Percentiles rank a stretch among this genome's conserved stretches.
These are phyloP conservation scores for Pseudochaenichthys georgianus DNA, from an alignment of 2,797 vertebrate species.

Conservation along the genomic window DNA sequence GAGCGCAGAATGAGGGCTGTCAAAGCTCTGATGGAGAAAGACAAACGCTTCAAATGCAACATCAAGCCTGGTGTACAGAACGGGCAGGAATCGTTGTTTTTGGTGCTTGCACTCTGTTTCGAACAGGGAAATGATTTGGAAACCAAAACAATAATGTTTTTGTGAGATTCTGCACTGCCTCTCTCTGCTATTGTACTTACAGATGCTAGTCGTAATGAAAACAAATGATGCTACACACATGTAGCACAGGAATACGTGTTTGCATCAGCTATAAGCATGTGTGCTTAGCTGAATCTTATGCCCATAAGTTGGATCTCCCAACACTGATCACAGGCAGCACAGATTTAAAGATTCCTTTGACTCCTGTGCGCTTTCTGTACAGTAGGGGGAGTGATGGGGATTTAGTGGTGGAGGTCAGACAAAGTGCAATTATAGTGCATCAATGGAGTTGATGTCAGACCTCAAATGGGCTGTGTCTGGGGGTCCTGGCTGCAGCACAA, in stretches of 20 bases:
- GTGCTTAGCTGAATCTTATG: conserved; percentile 6
- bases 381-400: conserved; percentile 65
- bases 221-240: conserved; percentile 25
- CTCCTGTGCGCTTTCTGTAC: conserved; percentile 56
- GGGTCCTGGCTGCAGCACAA: conserved; percentile 34
- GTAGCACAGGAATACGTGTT: conserved; percentile 19
- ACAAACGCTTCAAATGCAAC: conserved; percentile 61
- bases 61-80: conserved; percentile 46
- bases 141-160: conserved; percentile 56
- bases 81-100: conserved; percentile 56
- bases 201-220: conserved; percentile 44
- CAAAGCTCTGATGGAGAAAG: conserved; percentile 71
- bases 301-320: conserved; percentile 21
- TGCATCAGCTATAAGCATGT: conserved; percentile 12
- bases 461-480: conserved; percentile 39
- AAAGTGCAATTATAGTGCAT: conserved; percentile 48
- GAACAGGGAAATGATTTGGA: conserved; percentile 54
- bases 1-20: conserved; percentile 77
- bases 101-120: conserved; percentile 57
- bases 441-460: conserved; percentile 38
- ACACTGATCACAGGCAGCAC: conserved; percentile 18
- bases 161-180: conserved; percentile 16
- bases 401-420: conserved; percentile 53
- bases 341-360: conserved; percentile 31
- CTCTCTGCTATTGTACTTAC: conserved; percentile 55